Conservation (phyloP, 1,140 invertebrate genomes). For the Scaptodrosophila lebanonensis region DNA sequence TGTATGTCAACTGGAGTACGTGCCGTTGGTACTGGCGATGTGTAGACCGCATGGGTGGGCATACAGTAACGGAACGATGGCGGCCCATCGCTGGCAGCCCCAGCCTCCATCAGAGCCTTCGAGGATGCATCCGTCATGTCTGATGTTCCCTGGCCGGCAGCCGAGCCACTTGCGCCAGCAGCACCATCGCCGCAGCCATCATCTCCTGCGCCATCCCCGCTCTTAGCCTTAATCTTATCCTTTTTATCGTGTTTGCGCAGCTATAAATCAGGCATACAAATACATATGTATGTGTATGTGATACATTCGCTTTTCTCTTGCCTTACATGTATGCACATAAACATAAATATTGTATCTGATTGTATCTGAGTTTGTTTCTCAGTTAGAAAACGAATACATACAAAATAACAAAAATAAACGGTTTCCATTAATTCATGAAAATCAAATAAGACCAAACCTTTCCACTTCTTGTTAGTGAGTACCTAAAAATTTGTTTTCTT, state of each 20-base stretch:
- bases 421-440: no score
- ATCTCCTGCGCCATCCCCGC: conserved; percentile 26
- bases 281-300: conserved; percentile 30
- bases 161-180: neutral
- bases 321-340: no score
- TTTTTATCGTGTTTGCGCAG: conserved; percentile 63
- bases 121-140: conserved; percentile 24
- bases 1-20: conserved; percentile 67
- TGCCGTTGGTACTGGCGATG: conserved; percentile 80
- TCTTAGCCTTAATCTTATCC: conserved; percentile 51
- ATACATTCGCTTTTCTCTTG: conserved; percentile 10
- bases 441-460: no score
- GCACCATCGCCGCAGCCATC: conserved; percentile 10
- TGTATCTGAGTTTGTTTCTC: no score
- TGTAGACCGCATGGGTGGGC: conserved; percentile 80
- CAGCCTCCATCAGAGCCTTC: conserved; percentile 17
- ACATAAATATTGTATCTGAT: no score
- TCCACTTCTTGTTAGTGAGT: no score
- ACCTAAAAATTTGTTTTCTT: no score
- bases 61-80: conserved; percentile 79
- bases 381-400: no score
- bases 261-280: conserved; percentile 57
- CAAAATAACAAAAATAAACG: no score
- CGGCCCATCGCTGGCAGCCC: conserved; percentile 57
- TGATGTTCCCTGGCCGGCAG: conserved; percentile 15